Evolutionary conservation across 2,113 vertebrate genomes (phyloP).

Genomic region (Menura novaehollandiae): DNA sequence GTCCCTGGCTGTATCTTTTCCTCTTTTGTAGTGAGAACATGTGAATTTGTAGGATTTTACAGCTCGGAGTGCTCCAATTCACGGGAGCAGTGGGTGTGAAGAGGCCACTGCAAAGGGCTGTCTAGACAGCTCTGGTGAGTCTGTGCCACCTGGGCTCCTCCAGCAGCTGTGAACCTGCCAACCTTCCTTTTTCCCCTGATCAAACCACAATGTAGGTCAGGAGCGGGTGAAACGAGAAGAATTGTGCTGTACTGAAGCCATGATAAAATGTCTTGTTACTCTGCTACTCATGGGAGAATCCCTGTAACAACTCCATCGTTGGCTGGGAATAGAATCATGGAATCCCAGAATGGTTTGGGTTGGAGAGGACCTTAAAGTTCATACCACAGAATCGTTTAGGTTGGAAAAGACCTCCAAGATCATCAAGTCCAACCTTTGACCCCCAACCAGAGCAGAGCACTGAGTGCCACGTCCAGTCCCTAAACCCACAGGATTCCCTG

Average conservation of each 20-base stretch:
- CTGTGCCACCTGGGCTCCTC: background rate
- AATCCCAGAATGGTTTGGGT: background rate
- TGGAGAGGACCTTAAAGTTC: no score
- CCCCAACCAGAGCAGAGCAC: background rate
- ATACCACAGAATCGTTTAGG: fast-evolving
- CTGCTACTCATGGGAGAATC: fast-evolving
- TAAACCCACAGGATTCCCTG: fast-evolving
- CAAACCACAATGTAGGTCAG: background rate
- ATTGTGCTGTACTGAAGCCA: fast-evolving
- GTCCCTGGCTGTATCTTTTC: background rate
- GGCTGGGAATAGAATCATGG: fast-evolving
- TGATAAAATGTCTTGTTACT: fast-evolving
- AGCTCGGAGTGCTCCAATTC: background rate
- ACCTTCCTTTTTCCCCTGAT: fast-evolving
- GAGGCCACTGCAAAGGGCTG: background rate
- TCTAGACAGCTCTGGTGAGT: background rate
- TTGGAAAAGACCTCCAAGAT: background rate
- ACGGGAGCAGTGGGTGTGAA: background rate
- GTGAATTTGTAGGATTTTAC: background rate
- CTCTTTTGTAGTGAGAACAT: background rate
- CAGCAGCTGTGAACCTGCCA: background rate
- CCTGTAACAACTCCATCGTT: fast-evolving
- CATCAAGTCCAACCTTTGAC: fast-evolving
- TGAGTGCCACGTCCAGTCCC: fast-evolving
- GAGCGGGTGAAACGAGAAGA: background rate